Percentiles rank a stretch among this genome's conserved stretches.
Conservation (phyloP, 2,113 vertebrate genomes). For the Pachyramphus minor region DNA sequence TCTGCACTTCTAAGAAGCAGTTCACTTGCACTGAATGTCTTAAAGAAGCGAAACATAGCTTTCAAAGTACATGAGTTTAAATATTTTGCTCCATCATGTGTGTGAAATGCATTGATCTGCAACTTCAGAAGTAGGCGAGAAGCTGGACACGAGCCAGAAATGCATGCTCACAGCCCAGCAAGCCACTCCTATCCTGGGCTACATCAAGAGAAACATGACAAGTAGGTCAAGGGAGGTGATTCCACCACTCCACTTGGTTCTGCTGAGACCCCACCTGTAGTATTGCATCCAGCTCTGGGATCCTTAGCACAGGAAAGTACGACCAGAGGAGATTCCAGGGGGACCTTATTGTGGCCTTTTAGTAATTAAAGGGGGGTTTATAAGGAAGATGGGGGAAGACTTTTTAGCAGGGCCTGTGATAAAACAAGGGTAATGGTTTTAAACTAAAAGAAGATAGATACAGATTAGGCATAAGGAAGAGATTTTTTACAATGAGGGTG, state of each 20-base stretch:
- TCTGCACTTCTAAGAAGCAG: neutral
- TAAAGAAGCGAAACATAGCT: neutral
- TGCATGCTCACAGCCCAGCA: neutral
- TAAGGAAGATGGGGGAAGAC: too few relatives aligned
- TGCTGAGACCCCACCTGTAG: neutral
- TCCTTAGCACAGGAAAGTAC: accelerated
- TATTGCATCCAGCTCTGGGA: neutral
- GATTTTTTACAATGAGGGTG: too few relatives aligned
- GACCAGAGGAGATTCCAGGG: neutral
- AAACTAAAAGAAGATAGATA: too few relatives aligned
- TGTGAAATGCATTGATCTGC: neutral
- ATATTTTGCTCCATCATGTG: neutral
- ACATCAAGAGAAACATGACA: neutral
- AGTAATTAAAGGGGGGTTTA: too few relatives aligned
- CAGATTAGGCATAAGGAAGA: too few relatives aligned
- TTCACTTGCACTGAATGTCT: neutral
- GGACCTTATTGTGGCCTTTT: neutral
- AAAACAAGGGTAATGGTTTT: too few relatives aligned
- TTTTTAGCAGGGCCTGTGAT: too few relatives aligned
- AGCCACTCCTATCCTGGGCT: neutral
- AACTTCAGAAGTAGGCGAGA: neutral
- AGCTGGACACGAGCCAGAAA: neutral
- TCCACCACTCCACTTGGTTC: neutral
- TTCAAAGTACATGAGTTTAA: neutral
- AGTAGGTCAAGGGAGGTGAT: neutral